phyloP scores from a whole-genome alignment of 2,797 vertebrate genomes.

The Novumbra hubbsi region DNA sequence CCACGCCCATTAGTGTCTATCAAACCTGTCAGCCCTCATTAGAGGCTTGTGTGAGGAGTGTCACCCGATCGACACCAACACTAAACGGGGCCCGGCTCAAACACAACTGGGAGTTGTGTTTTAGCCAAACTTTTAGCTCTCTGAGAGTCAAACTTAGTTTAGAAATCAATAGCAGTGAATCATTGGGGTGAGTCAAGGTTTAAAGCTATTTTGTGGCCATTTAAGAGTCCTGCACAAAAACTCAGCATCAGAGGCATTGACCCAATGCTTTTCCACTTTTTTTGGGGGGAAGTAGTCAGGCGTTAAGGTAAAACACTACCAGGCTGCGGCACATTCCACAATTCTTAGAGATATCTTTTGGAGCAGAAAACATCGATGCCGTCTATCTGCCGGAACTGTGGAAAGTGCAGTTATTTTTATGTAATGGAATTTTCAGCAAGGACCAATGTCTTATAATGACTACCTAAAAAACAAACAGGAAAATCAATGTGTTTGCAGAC shows the following conservation, averaged over 20 bases:
- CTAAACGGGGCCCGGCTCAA: neutral
- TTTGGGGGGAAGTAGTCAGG: neutral
- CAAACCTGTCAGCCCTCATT: slow-evolving; percentile 33
- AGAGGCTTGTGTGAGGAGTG: neutral
- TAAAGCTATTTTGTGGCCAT: neutral
- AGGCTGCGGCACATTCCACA: slow-evolving; percentile 34
- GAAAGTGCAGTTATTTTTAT: slow-evolving; percentile 52
- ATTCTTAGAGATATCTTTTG: slow-evolving; percentile 57
- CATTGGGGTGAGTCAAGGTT: neutral
- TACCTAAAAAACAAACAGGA: slow-evolving; percentile 42
- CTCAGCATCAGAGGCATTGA: neutral
- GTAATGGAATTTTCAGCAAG: slow-evolving; percentile 49
- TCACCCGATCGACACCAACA: neutral
- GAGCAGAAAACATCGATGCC: slow-evolving; percentile 54
- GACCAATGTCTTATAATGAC: slow-evolving; percentile 35
- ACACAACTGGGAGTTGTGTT: no score
- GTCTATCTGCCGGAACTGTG: slow-evolving; percentile 30
- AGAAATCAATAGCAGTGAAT: neutral
- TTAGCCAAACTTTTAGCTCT: neutral
- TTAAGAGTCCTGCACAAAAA: neutral
- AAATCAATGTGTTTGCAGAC: slow-evolving; percentile 28
- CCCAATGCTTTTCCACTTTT: neutral
- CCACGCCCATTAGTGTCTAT: slow-evolving; percentile 18
- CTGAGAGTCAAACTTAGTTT: neutral
- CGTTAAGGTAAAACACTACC: slow-evolving; percentile 26